phyloP scores from a whole-genome alignment of 2,113 vertebrate species.

The Ictidomys tridecemlineatus region DNA sequence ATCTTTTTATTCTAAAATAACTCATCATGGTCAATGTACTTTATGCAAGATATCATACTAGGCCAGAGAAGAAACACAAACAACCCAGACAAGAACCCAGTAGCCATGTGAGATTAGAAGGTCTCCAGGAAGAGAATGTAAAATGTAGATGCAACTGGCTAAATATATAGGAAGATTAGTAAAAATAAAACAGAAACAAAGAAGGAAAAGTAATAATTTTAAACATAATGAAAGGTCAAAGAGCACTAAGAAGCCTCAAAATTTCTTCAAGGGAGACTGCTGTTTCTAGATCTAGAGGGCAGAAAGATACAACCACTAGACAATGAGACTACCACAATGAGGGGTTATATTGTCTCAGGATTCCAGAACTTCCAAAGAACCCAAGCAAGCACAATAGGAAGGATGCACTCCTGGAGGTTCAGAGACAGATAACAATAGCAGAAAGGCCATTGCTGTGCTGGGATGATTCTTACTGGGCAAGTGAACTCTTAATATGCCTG shows the following conservation, averaged over 20 bases:
- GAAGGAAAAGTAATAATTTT: too few species aligned
- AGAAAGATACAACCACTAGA: not conserved
- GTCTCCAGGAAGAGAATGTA: not conserved
- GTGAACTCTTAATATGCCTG: too few species aligned
- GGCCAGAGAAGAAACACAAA: not conserved
- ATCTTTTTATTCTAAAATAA: slow-evolving; percentile 8
- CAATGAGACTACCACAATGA: not conserved
- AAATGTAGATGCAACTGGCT: not conserved
- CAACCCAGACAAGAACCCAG: not conserved
- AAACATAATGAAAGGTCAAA: not conserved
- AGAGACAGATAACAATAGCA: not conserved
- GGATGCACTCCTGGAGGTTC: not conserved
- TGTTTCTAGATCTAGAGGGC: not conserved
- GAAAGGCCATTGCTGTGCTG: not conserved
- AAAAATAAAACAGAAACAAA: not conserved
- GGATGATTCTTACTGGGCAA: not conserved
- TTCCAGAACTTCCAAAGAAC: not conserved
- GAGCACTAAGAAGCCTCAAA: not conserved
- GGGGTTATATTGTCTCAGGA: not conserved
- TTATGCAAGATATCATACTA: not conserved
- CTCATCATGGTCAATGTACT: not conserved
- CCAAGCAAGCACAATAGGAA: not conserved
- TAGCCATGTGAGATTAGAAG: not conserved
- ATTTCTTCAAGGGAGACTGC: not conserved
- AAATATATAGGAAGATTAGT: not conserved